Evolutionary conservation across 2,797 vertebrate genomes (phyloP).

Genomic region (Carduelis carduelis): DNA sequence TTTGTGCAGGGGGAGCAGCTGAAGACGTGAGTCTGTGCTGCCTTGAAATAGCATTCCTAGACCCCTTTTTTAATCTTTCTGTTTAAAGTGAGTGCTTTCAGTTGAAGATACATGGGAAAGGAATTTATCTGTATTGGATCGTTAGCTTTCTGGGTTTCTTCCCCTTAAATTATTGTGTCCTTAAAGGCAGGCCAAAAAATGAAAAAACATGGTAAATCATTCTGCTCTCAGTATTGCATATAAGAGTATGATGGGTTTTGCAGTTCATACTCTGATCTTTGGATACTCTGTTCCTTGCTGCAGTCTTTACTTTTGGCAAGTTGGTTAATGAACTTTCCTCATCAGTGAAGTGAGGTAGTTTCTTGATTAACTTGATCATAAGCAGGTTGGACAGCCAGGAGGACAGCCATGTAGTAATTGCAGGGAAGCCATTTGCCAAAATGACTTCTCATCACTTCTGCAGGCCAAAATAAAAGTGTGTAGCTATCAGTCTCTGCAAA

Average conservation of each 20-base stretch:
- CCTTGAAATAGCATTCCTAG: not conserved
- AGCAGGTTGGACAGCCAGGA: not conserved
- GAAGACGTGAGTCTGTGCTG: accelerated
- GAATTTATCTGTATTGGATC: not conserved
- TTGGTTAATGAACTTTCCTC: not conserved
- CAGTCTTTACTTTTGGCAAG: not conserved
- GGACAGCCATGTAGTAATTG: not conserved
- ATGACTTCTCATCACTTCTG: not conserved
- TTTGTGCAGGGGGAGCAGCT: not conserved
- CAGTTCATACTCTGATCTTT: not conserved
- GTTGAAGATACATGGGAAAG: not conserved
- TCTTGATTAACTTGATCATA: not conserved
- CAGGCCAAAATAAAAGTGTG: not conserved
- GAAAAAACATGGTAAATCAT: not conserved
- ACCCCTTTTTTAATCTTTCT: not conserved
- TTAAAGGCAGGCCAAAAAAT: not conserved
- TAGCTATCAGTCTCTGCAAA: not conserved
- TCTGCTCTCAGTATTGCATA: not conserved
- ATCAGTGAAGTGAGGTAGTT: not conserved
- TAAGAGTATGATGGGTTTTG: not conserved
- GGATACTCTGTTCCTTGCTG: not conserved
- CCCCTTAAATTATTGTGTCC: not conserved
- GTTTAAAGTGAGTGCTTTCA: not conserved
- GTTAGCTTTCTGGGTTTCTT: not conserved
- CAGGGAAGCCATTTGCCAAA: not conserved